These are phyloP conservation scores for Monoplex corrugatus DNA, from an alignment of 2,888 invertebrate species.

Conservation along the genomic window DNA sequence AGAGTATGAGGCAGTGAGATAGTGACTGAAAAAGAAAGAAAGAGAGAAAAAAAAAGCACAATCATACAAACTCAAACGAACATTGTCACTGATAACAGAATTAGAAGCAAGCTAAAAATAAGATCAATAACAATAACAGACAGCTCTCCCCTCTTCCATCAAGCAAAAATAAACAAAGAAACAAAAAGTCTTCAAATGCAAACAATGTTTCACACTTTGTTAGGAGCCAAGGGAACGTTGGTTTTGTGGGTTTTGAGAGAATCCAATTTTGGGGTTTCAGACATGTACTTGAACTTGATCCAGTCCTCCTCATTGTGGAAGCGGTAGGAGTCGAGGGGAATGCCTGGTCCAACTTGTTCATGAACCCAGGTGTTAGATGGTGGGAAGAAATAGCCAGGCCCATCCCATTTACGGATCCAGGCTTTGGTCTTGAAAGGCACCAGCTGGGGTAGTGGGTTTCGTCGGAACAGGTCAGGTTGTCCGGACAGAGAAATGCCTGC, in stretches of 20 bases:
- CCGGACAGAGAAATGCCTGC: constrained; percentile 72
- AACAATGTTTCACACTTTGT: neutral
- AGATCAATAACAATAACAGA: no score
- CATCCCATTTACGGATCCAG: constrained; percentile 70
- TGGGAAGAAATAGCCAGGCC: constrained; percentile 72
- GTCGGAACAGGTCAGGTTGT: constrained; percentile 65
- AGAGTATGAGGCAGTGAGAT: no score
- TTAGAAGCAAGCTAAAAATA: no score
- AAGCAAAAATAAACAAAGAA: no score
- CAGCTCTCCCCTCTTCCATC: no score
- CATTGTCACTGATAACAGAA: no score
- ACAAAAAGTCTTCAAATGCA: neutral
- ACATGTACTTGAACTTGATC: constrained; percentile 74
- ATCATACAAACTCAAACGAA: no score
- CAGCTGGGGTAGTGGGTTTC: constrained; percentile 71
- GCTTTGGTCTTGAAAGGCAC: constrained; percentile 68
- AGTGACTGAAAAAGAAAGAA: no score
- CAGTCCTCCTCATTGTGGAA: constrained; percentile 78
- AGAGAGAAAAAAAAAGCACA: neutral
- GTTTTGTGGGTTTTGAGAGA: neutral
- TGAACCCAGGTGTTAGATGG: constrained; percentile 72
- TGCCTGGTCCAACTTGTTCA: constrained; percentile 70
- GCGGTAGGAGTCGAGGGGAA: constrained; percentile 70
- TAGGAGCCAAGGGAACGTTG: neutral
- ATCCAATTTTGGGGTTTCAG: constrained; percentile 61